Conservation (phyloP, 2,888 invertebrate genomes). For the Chloromyia formosa region DNA sequence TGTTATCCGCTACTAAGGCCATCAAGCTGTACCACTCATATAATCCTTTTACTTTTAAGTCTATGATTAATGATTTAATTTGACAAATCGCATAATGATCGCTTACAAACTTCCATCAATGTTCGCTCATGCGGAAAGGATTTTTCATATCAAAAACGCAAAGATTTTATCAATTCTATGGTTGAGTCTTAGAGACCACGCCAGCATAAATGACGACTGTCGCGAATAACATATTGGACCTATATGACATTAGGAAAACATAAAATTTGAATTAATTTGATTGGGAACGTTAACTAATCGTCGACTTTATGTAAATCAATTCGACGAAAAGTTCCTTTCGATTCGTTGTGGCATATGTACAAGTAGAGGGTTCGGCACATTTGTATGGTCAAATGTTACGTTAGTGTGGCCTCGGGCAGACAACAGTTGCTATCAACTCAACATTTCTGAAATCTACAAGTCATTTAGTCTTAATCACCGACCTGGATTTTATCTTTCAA, state of each 20-base stretch:
- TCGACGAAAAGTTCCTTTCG: not conserved
- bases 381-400: not conserved
- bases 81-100: constrained; percentile 2
- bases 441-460: not conserved
- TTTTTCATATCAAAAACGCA: constrained; percentile 5
- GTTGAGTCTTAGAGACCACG: not conserved
- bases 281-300: not conserved
- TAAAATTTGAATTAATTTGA: not conserved
- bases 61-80: constrained; percentile 25
- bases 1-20: constrained; percentile 28
- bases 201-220: not conserved
- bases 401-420: not conserved
- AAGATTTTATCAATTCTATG: constrained; percentile 18
- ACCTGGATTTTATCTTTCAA: constrained; percentile 2
- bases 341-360: not conserved
- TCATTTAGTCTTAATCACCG: not conserved
- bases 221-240: too few species aligned
- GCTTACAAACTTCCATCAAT: not conserved
- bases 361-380: not conserved
- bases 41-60: constrained; percentile 35
- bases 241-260: not conserved
- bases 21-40: not conserved
- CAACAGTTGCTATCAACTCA: not conserved
- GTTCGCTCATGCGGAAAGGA: constrained; percentile 31
- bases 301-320: constrained; percentile 16